These are phyloP conservation scores for Hipparchia sbordonii DNA, from an alignment of 2,888 invertebrate species.

Conservation along the genomic window DNA sequence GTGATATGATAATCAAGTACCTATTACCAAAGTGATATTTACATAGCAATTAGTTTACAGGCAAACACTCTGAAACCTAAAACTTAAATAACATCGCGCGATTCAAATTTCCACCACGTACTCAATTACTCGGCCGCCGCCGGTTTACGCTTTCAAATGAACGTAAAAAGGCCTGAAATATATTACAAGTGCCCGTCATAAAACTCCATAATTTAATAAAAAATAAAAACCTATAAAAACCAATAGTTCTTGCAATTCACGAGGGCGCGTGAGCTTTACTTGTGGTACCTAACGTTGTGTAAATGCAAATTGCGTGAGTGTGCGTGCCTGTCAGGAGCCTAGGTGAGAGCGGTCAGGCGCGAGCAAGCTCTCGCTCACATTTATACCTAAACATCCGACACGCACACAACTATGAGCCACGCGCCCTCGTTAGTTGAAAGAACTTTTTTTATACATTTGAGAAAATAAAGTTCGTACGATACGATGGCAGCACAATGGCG, in stretches of 20 bases:
- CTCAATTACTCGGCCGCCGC: neutral
- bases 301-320: too few relatives aligned
- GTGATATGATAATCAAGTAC: too few relatives aligned
- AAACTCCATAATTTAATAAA: slow-evolving; percentile 9
- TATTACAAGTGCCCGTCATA: neutral
- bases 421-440: too few relatives aligned
- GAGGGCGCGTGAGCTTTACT: too few relatives aligned
- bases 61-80: neutral
- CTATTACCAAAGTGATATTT: neutral
- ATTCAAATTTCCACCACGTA: slow-evolving; percentile 7
- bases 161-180: slow-evolving; percentile 9
- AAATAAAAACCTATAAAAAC: neutral
- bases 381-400: too few relatives aligned
- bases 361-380: too few relatives aligned
- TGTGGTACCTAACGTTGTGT: too few relatives aligned
- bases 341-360: too few relatives aligned
- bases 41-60: neutral
- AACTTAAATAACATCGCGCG: neutral
- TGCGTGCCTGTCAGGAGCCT: too few relatives aligned
- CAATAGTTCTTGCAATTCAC: neutral
- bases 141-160: slow-evolving; percentile 1
- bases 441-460: neutral
- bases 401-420: neutral
- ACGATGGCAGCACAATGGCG: neutral
- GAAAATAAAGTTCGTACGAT: neutral